Evolutionary conservation across 1,140 invertebrate species (phyloP).

Genomic region (Drosophila fuyamai): DNA sequence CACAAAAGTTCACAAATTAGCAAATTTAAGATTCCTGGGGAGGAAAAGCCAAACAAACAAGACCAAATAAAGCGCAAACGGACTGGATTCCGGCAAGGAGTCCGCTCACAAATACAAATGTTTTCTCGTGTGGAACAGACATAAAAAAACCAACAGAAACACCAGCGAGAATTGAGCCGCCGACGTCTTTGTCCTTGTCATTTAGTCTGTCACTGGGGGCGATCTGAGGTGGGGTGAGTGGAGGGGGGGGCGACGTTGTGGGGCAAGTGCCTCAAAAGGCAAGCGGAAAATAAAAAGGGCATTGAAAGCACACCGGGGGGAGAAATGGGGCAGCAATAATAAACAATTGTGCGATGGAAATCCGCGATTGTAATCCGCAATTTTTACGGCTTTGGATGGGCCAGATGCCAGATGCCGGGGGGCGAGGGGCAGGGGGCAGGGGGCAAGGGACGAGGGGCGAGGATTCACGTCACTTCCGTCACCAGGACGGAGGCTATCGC

Average conservation of each 20-base stretch:
- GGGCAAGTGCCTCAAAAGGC: constrained; percentile 28
- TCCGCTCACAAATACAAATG: constrained; percentile 68
- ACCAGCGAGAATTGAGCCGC: constrained; percentile 40
- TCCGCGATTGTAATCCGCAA: constrained; percentile 84
- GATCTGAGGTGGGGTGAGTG: not conserved
- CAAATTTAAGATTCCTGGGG: constrained; percentile 75
- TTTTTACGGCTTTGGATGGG: constrained; percentile 81
- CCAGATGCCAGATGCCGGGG: constrained; percentile 1
- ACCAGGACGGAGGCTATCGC: constrained; percentile 53
- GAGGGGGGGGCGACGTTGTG: not conserved
- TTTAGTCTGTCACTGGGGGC: constrained; percentile 47
- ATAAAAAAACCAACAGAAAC: constrained; percentile 44
- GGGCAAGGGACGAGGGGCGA: not conserved
- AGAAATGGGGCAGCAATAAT: constrained; percentile 72
- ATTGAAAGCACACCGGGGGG: constrained; percentile 23
- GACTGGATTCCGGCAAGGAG: constrained; percentile 38
- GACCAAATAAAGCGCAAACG: constrained; percentile 45
- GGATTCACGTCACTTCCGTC: constrained; percentile 57
- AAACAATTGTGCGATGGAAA: constrained; percentile 83
- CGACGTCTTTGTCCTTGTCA: constrained; percentile 38
- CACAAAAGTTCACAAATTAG: constrained; percentile 82
- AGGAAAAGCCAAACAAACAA: constrained; percentile 48
- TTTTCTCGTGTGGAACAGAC: constrained; percentile 66
- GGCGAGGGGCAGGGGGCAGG: not conserved
- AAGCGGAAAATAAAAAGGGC: constrained; percentile 42